A percentile compares a stretch with the other conserved stretches of the same genome.
Conservation (phyloP, 1,140 invertebrate species). For the Scaptodrosophila lebanonensis region DNA sequence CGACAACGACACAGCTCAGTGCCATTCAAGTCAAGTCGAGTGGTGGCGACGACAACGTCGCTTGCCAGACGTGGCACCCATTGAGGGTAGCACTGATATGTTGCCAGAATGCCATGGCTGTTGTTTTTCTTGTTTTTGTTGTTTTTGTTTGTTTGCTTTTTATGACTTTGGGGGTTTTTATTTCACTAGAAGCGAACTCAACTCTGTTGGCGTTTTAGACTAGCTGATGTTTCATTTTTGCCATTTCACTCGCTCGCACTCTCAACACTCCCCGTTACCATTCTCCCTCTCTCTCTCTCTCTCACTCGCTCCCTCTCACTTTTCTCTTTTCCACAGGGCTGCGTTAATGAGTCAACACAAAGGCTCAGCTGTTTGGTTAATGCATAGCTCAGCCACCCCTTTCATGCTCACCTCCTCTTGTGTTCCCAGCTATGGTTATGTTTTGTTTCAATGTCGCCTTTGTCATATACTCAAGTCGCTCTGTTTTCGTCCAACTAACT, state of each 20-base stretch:
- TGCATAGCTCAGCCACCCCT: slow-evolving; percentile 46
- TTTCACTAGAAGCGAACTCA: slow-evolving; percentile 56
- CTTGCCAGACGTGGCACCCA: slow-evolving; percentile 59
- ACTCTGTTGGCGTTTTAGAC: slow-evolving; percentile 26
- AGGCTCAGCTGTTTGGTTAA: slow-evolving; percentile 72
- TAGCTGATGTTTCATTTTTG: slow-evolving; percentile 66
- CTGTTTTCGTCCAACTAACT: slow-evolving; percentile 32
- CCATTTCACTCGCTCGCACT: slow-evolving; percentile 13
- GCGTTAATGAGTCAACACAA: slow-evolving; percentile 74
- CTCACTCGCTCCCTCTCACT: neutral
- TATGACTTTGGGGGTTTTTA: slow-evolving; percentile 73
- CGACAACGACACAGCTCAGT: slow-evolving; percentile 6
- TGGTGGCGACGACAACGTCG: slow-evolving; percentile 48
- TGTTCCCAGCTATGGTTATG: slow-evolving; percentile 16
- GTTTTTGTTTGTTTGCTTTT: slow-evolving; percentile 45
- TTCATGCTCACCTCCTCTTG: slow-evolving; percentile 16
- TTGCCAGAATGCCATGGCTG: slow-evolving; percentile 24
- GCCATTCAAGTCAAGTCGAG: slow-evolving; percentile 66
- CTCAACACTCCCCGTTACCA: slow-evolving; percentile 3
- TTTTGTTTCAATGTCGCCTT: slow-evolving; percentile 39
- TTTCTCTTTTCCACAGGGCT: slow-evolving; percentile 11
- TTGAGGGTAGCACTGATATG: slow-evolving; percentile 36
- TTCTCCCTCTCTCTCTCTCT: slow-evolving; percentile 6
- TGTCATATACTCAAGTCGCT: slow-evolving; percentile 31
- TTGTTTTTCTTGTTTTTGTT: slow-evolving; percentile 7